These are phyloP conservation scores for Eospalax fontanierii DNA, from an alignment of 2,797 vertebrate species.

Conservation along the genomic window DNA sequence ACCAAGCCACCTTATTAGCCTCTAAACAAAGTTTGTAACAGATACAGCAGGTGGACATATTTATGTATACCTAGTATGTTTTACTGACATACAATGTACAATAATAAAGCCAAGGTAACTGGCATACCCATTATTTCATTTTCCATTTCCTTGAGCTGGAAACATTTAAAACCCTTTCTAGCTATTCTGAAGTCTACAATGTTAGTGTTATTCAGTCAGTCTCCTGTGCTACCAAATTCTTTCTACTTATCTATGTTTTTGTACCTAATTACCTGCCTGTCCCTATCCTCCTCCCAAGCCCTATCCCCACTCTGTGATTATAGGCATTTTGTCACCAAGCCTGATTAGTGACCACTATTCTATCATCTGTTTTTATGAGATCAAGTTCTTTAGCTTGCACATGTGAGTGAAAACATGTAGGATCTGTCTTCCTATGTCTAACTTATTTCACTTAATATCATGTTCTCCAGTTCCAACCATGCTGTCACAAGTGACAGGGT, in stretches of 20 bases:
- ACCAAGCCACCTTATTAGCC: background rate
- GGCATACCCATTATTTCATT: background rate
- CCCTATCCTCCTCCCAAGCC: background rate
- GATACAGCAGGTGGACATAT: background rate
- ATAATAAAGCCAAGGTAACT: background rate
- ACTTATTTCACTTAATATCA: background rate
- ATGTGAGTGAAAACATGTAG: background rate
- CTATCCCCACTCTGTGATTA: background rate
- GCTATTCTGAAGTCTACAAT: background rate
- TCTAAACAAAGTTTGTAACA: background rate
- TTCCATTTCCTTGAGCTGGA: too few species aligned
- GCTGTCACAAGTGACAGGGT: background rate
- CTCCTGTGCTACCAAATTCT: background rate
- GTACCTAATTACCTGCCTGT: background rate
- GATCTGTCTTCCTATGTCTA: too few species aligned
- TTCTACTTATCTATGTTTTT: too few species aligned
- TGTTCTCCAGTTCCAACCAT: background rate
- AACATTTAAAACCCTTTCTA: slow-evolving; percentile 33
- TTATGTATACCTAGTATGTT: background rate
- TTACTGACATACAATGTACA: background rate
- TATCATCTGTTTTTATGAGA: background rate
- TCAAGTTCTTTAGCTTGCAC: slow-evolving; percentile 6
- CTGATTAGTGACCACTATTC: background rate
- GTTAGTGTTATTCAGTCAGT: too few species aligned
- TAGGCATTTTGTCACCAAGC: background rate